Percentiles rank a stretch among this genome's conserved stretches.
Conservation (phyloP, 2,113 vertebrate species). For the Platichthys flesus region DNA sequence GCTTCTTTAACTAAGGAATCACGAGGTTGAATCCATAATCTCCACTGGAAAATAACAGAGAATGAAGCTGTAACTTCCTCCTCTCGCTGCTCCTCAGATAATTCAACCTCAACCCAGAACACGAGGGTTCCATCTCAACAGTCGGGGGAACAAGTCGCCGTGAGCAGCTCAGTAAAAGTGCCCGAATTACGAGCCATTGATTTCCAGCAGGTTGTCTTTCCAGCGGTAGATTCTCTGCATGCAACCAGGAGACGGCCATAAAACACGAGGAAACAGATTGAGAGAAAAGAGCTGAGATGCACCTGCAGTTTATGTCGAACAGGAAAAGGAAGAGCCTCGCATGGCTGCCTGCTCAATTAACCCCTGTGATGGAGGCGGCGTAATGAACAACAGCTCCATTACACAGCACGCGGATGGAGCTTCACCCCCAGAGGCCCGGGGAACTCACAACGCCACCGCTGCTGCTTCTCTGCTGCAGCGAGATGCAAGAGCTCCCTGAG, state of each 20-base stretch:
- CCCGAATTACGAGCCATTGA: conserved; percentile 78
- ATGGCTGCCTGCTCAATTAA: conserved; percentile 88
- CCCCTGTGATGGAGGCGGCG: conserved; percentile 82
- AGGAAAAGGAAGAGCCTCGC: conserved; percentile 83
- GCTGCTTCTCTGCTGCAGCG: conserved; percentile 47
- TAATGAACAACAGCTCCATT: conserved; percentile 88
- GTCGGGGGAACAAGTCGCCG: conserved; percentile 51
- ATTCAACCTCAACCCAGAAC: conserved; percentile 59
- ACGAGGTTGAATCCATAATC: conserved; percentile 20
- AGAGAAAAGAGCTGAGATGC: conserved; percentile 69
- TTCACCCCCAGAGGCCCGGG: conserved; percentile 75
- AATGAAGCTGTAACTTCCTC: conserved; percentile 36
- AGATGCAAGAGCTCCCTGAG: conserved; percentile 33
- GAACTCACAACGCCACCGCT: conserved; percentile 59
- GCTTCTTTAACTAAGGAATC: conserved; percentile 14
- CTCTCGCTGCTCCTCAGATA: conserved; percentile 47
- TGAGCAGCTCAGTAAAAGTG: conserved; percentile 54
- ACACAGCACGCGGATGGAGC: conserved; percentile 77
- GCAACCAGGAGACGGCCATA: conserved; percentile 70
- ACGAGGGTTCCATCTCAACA: conserved; percentile 66
- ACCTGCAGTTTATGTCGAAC: conserved; percentile 85
- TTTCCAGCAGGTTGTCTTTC: conserved; percentile 75
- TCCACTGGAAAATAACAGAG: conserved; percentile 39
- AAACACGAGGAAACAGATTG: conserved; percentile 78
- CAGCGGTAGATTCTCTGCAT: conserved; percentile 71